Evolutionary conservation across 2,113 vertebrate species (phyloP).

Genomic region (Zosterops lateralis): DNA sequence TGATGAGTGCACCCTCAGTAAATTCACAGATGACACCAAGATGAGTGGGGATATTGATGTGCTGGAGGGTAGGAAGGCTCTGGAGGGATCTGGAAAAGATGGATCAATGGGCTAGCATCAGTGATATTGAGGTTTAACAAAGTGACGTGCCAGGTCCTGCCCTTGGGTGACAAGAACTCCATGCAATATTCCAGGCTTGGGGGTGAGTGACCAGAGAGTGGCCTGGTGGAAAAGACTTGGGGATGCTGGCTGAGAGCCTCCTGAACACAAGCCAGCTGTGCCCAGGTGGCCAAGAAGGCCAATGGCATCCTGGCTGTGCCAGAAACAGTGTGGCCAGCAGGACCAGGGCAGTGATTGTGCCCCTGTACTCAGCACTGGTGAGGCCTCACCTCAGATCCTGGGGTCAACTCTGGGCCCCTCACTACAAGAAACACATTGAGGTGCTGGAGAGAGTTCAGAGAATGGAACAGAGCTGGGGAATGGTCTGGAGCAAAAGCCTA

Average conservation of each 20-base stretch:
- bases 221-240: neutral
- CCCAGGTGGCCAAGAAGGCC: neutral
- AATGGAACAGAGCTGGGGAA: neutral
- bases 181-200: neutral
- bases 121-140: neutral
- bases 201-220: neutral
- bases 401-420: neutral
- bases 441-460: neutral
- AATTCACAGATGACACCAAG: neutral
- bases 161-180: neutral
- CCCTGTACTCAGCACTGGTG: neutral
- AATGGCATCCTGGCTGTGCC: neutral
- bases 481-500: neutral
- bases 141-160: neutral
- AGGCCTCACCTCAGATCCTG: neutral
- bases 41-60: neutral
- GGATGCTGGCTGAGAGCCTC: neutral
- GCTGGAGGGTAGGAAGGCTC: neutral
- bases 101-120: neutral
- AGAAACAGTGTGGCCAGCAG: neutral
- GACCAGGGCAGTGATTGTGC: neutral
- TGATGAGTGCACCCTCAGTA: neutral
- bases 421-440: neutral
- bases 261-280: neutral
- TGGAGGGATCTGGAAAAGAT: neutral